Percentiles rank a stretch among this genome's conserved stretches.
Conservation (phyloP, 2,888 invertebrate species). For the Lasioglossum morio region DNA sequence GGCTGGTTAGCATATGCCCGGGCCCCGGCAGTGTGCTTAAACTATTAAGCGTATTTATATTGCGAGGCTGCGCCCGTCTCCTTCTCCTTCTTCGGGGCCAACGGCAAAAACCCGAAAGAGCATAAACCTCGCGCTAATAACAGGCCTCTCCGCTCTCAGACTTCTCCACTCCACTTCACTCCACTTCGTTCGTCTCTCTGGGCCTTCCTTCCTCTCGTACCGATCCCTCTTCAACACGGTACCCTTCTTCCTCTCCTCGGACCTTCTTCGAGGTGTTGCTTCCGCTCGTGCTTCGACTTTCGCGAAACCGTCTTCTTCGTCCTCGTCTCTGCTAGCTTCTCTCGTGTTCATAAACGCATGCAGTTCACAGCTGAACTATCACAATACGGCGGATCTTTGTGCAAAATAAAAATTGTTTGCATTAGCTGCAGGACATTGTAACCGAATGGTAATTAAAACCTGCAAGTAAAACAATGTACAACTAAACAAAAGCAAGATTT, state of each 20-base stretch:
- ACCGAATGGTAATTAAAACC: too few species aligned
- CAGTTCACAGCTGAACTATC: too few species aligned
- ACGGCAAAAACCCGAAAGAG: slow-evolving; percentile 83
- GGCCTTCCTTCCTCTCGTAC: slow-evolving; percentile 43
- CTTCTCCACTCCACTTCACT: slow-evolving; percentile 79
- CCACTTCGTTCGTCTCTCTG: slow-evolving; percentile 72
- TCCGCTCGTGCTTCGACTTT: not conserved
- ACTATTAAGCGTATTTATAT: slow-evolving; percentile 85
- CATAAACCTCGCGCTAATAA: slow-evolving; percentile 84
- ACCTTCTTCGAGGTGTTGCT: slow-evolving; percentile 2
- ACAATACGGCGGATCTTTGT: too few species aligned
- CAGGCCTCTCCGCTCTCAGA: slow-evolving; percentile 80
- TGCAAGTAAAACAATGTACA: not conserved
- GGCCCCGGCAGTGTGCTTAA: slow-evolving; percentile 82
- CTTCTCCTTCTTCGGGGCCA: slow-evolving; percentile 73
- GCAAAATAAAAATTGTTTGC: too few species aligned
- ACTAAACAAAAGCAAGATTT: not conserved
- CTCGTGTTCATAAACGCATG: not conserved
- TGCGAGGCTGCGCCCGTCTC: slow-evolving; percentile 81
- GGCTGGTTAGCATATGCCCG: slow-evolving; percentile 83
- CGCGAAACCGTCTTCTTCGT: not conserved
- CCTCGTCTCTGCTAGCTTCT: not conserved
- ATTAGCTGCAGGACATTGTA: too few species aligned
- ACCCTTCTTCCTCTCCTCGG: slow-evolving; percentile 24
- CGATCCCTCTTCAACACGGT: slow-evolving; percentile 45